A percentile compares a stretch with the other conserved stretches of the same genome.
Evolutionary conservation across 2,113 vertebrate genomes (phyloP).

Genomic region (Saguinus midas): DNA sequence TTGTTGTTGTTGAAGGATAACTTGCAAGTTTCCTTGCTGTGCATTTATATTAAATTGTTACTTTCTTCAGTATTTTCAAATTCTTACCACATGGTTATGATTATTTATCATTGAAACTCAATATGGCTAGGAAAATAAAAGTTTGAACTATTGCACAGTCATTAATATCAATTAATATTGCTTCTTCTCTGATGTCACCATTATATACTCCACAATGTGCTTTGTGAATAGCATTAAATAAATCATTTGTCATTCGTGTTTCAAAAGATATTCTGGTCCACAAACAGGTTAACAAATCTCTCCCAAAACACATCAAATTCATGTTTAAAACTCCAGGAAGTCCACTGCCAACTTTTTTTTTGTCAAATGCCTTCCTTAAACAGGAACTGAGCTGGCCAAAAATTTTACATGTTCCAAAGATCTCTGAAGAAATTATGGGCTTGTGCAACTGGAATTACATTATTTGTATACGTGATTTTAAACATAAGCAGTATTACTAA

Average conservation of each 20-base stretch:
- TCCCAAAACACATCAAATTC: constrained; percentile 42
- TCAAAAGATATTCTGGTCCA: constrained; percentile 11
- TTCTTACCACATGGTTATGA: background rate
- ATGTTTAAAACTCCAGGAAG: constrained; percentile 56
- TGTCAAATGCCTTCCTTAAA: constrained; percentile 69
- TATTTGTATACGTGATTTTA: constrained; percentile 35
- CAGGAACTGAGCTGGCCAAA: constrained; percentile 52
- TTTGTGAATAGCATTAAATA: background rate
- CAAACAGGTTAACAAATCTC: background rate
- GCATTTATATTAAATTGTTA: background rate
- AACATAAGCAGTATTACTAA: background rate
- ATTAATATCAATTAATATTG: background rate
- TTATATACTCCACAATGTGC: background rate
- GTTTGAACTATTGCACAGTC: background rate
- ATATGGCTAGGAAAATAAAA: background rate
- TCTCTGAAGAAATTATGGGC: background rate
- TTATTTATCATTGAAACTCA: constrained; percentile 23
- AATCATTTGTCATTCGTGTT: background rate
- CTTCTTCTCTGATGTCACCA: background rate
- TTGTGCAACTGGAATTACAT: background rate
- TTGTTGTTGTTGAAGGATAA: background rate
- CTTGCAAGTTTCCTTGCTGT: background rate
- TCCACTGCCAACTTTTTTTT: constrained; percentile 53
- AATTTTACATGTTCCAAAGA: constrained; percentile 28
- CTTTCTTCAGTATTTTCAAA: background rate